These are phyloP conservation scores for Pomacea canaliculata DNA, from an alignment of 2,888 invertebrate species.

Conservation along the genomic window DNA sequence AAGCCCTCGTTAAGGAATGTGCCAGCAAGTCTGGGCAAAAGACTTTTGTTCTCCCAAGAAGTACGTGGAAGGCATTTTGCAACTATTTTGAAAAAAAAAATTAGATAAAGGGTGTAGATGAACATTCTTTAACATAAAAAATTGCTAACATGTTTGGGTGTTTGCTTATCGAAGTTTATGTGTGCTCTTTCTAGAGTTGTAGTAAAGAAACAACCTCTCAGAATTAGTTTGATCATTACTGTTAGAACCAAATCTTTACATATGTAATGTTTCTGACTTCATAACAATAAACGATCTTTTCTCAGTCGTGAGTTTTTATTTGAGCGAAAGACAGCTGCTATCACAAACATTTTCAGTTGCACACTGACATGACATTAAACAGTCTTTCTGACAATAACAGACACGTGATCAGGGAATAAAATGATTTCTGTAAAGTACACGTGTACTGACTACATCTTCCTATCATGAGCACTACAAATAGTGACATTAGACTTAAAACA, in stretches of 20 bases:
- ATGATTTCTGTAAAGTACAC: too few relatives aligned
- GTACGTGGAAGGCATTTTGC: neutral
- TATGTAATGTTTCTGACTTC: constrained; percentile 2
- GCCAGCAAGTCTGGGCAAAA: too few relatives aligned
- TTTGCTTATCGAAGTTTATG: constrained; percentile 3
- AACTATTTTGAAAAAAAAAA: neutral
- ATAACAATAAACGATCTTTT: constrained; percentile 6
- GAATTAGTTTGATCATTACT: neutral
- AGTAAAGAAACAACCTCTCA: constrained; percentile 1
- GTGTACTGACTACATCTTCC: too few relatives aligned
- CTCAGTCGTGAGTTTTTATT: neutral
- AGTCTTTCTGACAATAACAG: too few relatives aligned
- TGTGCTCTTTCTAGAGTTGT: neutral
- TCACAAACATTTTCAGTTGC: too few relatives aligned
- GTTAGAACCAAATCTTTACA: constrained; percentile 7
- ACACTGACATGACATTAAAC: too few relatives aligned
- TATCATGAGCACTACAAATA: too few relatives aligned
- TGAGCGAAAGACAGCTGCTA: neutral
- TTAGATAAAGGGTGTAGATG: too few relatives aligned
- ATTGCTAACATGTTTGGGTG: constrained; percentile 4
- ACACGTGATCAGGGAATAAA: too few relatives aligned
- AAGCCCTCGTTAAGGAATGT: too few relatives aligned
- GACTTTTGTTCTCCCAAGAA: too few relatives aligned
- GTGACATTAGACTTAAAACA: too few relatives aligned
- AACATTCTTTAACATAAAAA: neutral